Conservation (phyloP, 2,113 vertebrate species). For the Meleagris gallopavo region DNA sequence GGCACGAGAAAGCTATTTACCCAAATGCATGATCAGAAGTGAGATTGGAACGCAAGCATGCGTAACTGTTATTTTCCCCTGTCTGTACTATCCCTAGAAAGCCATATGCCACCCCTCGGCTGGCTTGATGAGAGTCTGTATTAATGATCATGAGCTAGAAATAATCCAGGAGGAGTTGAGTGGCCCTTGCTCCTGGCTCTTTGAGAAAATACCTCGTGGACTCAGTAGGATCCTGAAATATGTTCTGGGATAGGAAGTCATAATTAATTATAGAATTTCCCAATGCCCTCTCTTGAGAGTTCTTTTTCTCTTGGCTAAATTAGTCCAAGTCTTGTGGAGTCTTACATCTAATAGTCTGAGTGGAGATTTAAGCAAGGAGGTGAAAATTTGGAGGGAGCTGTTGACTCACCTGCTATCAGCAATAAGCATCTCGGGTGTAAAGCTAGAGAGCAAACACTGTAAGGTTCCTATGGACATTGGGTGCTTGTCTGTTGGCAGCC, state of each 20-base stretch:
- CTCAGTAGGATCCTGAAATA: slow-evolving; percentile 15
- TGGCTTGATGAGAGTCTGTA: slow-evolving; percentile 4
- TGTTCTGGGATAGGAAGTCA: background rate
- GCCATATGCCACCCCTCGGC: slow-evolving; percentile 52
- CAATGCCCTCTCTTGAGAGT: background rate
- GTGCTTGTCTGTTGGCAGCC: slow-evolving; percentile 9
- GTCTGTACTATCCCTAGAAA: slow-evolving; percentile 56
- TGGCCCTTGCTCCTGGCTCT: slow-evolving; percentile 21
- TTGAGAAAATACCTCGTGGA: slow-evolving; percentile 17
- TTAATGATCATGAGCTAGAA: slow-evolving; percentile 57
- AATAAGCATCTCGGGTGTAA: background rate
- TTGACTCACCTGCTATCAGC: slow-evolving; percentile 1
- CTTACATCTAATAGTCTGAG: background rate
- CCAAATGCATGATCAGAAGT: slow-evolving; percentile 17
- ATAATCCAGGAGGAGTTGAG: slow-evolving; percentile 38
- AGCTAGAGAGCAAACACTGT: background rate
- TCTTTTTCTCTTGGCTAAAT: background rate
- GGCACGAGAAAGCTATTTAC: slow-evolving; percentile 38
- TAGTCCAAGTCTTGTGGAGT: background rate
- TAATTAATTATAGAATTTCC: background rate
- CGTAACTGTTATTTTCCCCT: slow-evolving; percentile 15
- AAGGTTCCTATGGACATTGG: background rate
- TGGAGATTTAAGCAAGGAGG: background rate
- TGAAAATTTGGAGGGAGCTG: background rate
- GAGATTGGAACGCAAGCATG: slow-evolving; percentile 17